Conservation (phyloP, 2,113 vertebrate species). For the Lutjanus erythropterus region DNA sequence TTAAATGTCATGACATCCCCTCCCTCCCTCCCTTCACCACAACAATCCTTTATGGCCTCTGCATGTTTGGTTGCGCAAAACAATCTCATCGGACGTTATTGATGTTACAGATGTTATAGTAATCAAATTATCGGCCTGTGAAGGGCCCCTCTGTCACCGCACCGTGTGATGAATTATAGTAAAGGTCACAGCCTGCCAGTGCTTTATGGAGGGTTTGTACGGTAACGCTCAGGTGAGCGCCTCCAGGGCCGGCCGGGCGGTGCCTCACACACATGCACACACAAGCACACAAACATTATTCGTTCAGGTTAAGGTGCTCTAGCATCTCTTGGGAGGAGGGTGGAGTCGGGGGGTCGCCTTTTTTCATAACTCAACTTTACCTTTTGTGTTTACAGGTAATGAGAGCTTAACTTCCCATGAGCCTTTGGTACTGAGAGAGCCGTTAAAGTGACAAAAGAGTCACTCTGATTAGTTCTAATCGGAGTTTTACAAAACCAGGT, state of each 20-base stretch:
- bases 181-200: conserved; percentile 83
- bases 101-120: conserved; percentile 89
- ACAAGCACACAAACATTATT: conserved; percentile 11
- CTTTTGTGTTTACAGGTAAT: conserved; percentile 38
- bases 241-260: conserved; percentile 48
- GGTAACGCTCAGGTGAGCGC: conserved; percentile 77
- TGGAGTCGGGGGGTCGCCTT: neutral
- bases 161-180: conserved; percentile 80
- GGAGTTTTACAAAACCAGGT: no score
- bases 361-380: conserved; percentile 33
- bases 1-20: conserved; percentile 74
- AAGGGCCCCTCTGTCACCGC: conserved; percentile 83
- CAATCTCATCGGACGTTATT: conserved; percentile 87
- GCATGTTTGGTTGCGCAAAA: conserved; percentile 87
- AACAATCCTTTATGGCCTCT: conserved; percentile 80
- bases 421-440: conserved; percentile 2
- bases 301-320: conserved; percentile 44
- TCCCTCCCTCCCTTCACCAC: neutral
- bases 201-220: conserved; percentile 74
- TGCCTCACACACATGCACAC: conserved; percentile 18
- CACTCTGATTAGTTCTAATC: no score
- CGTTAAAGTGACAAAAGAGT: neutral
- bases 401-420: conserved; percentile 33
- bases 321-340: neutral
- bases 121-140: conserved; percentile 88